A percentile compares a stretch with the other conserved stretches of the same genome.
These are phyloP conservation scores for Rhea pennata DNA, from an alignment of 2,113 vertebrate genomes.

Conservation along the genomic window DNA sequence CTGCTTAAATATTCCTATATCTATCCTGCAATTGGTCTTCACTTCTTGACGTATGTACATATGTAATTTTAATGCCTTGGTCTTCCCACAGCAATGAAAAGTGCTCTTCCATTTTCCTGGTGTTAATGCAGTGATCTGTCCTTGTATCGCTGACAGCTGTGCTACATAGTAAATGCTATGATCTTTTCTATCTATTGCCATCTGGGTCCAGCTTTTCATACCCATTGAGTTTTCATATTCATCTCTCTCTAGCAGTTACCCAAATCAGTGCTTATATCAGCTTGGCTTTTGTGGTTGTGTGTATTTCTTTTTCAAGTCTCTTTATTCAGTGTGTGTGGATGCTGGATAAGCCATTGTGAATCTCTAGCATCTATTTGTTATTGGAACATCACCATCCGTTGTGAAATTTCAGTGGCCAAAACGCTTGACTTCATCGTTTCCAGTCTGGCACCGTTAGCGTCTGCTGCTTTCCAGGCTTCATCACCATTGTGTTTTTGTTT, in stretches of 20 bases:
- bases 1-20: constrained; percentile 54
- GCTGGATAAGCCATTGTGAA: constrained; percentile 72
- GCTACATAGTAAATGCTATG: constrained; percentile 61
- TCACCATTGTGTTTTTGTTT: constrained; percentile 74
- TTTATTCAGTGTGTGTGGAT: constrained; percentile 71
- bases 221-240: constrained; percentile 71
- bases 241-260: constrained; percentile 67
- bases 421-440: constrained; percentile 67
- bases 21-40: constrained; percentile 66
- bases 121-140: constrained; percentile 42
- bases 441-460: constrained; percentile 68
- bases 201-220: constrained; percentile 72
- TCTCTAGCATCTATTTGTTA: constrained; percentile 48
- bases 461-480: constrained; percentile 72
- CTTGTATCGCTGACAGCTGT: constrained; percentile 58
- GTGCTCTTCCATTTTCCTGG: constrained; percentile 68
- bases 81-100: constrained; percentile 69
- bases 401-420: constrained; percentile 54
- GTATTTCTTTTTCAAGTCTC: constrained; percentile 77
- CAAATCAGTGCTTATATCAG: constrained; percentile 67
- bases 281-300: constrained; percentile 80
- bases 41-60: constrained; percentile 72
- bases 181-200: constrained; percentile 74
- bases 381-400: constrained; percentile 68
- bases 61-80: constrained; percentile 74